Conservation (phyloP, 2,888 invertebrate genomes). For the Dascillus cervinus region DNA sequence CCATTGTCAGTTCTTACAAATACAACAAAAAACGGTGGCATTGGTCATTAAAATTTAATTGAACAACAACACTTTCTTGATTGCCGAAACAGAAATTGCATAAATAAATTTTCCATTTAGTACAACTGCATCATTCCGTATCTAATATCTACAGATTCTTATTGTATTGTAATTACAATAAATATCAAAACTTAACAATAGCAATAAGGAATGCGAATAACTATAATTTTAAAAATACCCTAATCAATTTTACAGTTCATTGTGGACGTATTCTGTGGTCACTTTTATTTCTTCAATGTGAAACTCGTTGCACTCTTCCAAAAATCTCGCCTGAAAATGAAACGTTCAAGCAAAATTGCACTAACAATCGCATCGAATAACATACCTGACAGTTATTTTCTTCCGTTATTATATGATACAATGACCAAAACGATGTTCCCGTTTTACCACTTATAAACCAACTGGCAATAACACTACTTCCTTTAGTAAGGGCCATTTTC, state of each 20-base stretch:
- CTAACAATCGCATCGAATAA: neutral
- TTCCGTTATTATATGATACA: conserved; percentile 67
- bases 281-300: conserved; percentile 76
- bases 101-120: no score
- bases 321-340: conserved; percentile 55
- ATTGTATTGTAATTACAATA: no score
- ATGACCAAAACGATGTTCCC: conserved; percentile 68
- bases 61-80: no score
- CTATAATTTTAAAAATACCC: no score
- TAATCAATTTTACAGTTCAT: conserved; percentile 73
- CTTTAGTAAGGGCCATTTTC: conserved; percentile 62
- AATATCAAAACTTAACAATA: no score
- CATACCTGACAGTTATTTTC: conserved; percentile 66
- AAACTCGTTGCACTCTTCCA: conserved; percentile 68
- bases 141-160: no score
- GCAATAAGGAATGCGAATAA: no score
- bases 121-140: no score
- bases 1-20: no score
- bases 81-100: no score
- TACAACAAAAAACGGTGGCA: no score
- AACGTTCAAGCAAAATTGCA: conserved; percentile 1
- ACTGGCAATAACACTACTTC: conserved; percentile 67
- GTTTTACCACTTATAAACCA: conserved; percentile 70
- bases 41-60: no score
- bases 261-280: conserved; percentile 75